phyloP scores from a whole-genome alignment of 2,113 vertebrate species.

The Cebidichthys violaceus region DNA sequence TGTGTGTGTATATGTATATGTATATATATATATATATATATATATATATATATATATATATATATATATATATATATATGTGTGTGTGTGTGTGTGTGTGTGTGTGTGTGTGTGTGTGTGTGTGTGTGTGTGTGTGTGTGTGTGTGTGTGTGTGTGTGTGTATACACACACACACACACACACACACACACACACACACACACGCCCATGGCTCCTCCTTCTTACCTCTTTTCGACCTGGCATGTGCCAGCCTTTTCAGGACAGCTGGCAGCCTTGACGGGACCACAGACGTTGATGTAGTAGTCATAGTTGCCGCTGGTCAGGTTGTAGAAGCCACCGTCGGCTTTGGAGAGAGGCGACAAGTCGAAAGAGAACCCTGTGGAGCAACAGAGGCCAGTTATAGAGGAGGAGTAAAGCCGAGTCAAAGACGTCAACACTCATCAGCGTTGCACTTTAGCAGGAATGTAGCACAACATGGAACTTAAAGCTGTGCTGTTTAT shows the following conservation, averaged over 20 bases:
- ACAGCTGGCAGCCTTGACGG: slow-evolving; percentile 77
- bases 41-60: too few species aligned
- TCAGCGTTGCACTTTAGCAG: too few species aligned
- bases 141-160: too few species aligned
- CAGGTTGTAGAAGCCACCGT: slow-evolving; percentile 78
- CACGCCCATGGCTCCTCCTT: background rate
- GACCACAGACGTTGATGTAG: slow-evolving; percentile 89
- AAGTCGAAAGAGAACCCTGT: slow-evolving; percentile 90
- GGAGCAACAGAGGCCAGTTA: background rate
- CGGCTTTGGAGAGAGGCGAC: slow-evolving; percentile 86
- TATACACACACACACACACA: too few species aligned
- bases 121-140: too few species aligned
- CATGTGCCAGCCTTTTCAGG: slow-evolving; percentile 86
- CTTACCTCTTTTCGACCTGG: slow-evolving; percentile 86
- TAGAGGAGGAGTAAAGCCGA: background rate
- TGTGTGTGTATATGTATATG: too few species aligned
- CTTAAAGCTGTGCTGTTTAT: background rate
- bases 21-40: too few species aligned
- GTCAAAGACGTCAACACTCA: background rate
- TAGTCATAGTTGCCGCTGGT: slow-evolving; percentile 84
- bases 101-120: too few species aligned
- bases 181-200: too few species aligned
- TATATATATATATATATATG: too few species aligned
- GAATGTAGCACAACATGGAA: background rate
- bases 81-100: too few species aligned